These are phyloP conservation scores for Orthonyx spaldingii DNA, from an alignment of 2,113 vertebrate genomes.

Conservation along the genomic window DNA sequence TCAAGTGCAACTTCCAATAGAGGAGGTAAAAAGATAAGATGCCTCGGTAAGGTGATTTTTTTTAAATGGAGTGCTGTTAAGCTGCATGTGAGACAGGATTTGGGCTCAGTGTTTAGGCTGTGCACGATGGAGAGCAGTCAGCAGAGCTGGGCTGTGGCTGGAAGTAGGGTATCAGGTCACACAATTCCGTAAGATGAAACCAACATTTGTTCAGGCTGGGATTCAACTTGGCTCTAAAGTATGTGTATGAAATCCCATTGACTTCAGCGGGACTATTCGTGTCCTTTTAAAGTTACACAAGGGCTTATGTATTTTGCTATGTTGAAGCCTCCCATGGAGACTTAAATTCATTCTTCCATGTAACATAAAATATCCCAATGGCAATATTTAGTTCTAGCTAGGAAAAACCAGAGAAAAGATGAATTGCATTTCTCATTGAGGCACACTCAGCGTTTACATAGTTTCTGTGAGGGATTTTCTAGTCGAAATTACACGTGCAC, in stretches of 20 bases:
- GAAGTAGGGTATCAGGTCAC: constrained; percentile 24
- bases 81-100: neutral
- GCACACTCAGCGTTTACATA: neutral
- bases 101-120: neutral
- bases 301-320: constrained; percentile 6
- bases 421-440: neutral
- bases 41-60: neutral
- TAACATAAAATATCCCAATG: constrained; percentile 29
- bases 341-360: neutral
- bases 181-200: neutral
- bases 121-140: neutral
- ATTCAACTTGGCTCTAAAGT: neutral
- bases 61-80: neutral
- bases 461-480: neutral
- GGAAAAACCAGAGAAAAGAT: neutral
- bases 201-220: neutral
- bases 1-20: neutral
- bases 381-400: neutral
- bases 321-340: constrained; percentile 11
- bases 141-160: neutral
- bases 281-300: constrained; percentile 32
- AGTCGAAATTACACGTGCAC: neutral
- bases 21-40: neutral
- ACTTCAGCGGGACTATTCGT: neutral
- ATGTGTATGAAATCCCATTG: constrained; percentile 39